A percentile compares a stretch with the other conserved stretches of the same genome.
phyloP scores from a whole-genome alignment of 2,888 invertebrate genomes.

The Ramazzottius varieornatus region DNA sequence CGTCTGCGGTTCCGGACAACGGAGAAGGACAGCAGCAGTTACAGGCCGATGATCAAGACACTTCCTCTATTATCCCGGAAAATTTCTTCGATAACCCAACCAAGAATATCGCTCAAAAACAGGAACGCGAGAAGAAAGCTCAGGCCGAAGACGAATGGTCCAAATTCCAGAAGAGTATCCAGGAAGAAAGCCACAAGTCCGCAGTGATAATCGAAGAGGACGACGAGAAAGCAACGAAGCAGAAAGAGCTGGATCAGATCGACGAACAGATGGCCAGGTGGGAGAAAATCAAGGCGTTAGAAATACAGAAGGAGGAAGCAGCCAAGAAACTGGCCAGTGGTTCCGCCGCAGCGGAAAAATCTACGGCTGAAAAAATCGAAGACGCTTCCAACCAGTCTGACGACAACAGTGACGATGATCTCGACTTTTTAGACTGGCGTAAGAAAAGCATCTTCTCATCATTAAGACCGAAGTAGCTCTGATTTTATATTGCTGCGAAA shows the following conservation, averaged over 20 bases:
- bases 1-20: no score
- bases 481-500: no score
- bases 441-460: no score
- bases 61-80: no score
- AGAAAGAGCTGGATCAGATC: neutral
- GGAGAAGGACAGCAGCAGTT: no score
- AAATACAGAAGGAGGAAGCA: neutral
- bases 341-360: no score
- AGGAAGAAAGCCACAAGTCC: neutral
- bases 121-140: neutral
- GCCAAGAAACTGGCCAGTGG: neutral
- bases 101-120: neutral
- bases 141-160: neutral
- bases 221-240: neutral
- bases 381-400: no score
- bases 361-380: no score
- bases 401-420: no score
- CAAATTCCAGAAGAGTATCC: slow-evolving; percentile 1
- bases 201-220: neutral
- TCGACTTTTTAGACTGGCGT: no score
- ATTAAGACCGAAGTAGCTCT: no score
- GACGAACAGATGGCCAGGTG: neutral
- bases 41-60: no score
- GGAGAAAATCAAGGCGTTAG: neutral
- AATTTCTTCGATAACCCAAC: neutral